A percentile compares a stretch with the other conserved stretches of the same genome.
Conservation (phyloP, 1,140 invertebrate species). For the Vanessa tameamea region DNA sequence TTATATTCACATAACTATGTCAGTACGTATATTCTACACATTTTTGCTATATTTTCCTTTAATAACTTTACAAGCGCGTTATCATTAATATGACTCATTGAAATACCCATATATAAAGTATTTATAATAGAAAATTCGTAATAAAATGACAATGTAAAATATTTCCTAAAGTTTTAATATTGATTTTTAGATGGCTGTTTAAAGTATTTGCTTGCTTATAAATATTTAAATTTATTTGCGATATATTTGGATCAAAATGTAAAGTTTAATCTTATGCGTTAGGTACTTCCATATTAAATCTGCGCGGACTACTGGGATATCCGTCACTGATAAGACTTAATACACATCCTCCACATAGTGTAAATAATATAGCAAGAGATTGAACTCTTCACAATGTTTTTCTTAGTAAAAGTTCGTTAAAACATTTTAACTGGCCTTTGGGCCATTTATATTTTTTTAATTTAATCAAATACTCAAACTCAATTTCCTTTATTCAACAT, state of each 20-base stretch:
- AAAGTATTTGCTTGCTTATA: too few species aligned
- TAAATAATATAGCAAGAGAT: neutral
- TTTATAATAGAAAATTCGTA: slow-evolving; percentile 1
- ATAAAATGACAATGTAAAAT: neutral
- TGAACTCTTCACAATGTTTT: neutral
- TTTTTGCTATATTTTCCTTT: slow-evolving; percentile 51
- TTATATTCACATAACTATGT: neutral
- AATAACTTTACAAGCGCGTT: slow-evolving; percentile 42
- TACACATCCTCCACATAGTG: neutral
- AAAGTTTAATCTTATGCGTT: neutral
- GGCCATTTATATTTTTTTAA: too few species aligned
- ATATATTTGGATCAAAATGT: too few species aligned
- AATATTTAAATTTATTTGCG: too few species aligned
- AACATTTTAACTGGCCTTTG: too few species aligned
- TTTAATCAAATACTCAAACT: too few species aligned
- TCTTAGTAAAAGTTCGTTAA: too few species aligned
- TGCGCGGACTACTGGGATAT: slow-evolving; percentile 3
- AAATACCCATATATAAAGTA: slow-evolving; percentile 15
- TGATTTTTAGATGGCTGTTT: neutral
- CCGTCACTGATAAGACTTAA: neutral
- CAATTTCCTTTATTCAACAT: too few species aligned
- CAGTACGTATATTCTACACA: slow-evolving; percentile 6
- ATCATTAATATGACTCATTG: slow-evolving; percentile 40
- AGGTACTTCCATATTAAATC: neutral
- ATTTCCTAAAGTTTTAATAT: too few species aligned